A percentile compares a stretch with the other conserved stretches of the same genome.
Evolutionary conservation across 2,113 vertebrate species (phyloP).

Genomic region (Phaetusa simplex): DNA sequence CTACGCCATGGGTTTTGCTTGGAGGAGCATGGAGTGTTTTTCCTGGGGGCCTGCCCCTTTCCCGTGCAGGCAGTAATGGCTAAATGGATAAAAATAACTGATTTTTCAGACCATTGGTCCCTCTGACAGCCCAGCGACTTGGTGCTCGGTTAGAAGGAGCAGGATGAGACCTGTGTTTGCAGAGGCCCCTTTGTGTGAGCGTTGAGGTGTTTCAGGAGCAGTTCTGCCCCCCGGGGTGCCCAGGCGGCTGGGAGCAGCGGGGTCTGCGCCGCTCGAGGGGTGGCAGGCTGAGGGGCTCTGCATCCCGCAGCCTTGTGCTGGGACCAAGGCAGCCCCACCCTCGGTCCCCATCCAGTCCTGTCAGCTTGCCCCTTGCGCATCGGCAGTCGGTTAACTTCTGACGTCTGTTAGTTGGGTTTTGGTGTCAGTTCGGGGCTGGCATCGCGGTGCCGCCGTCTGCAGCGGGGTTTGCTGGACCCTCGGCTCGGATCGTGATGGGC

Average conservation of each 20-base stretch:
- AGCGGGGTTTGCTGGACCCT: background rate
- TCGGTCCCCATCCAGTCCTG: rapidly evolving
- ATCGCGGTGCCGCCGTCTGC: too few species aligned
- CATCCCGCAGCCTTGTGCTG: background rate
- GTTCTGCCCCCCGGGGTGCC: background rate
- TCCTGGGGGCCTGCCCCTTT: background rate
- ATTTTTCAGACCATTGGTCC: background rate
- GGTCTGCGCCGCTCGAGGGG: background rate
- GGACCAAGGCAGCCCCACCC: background rate
- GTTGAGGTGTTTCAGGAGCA: background rate
- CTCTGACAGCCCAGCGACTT: background rate
- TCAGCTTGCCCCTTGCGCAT: rapidly evolving
- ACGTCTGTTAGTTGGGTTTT: rapidly evolving
- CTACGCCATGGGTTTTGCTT: background rate
- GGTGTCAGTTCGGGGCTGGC: background rate
- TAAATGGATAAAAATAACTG: background rate
- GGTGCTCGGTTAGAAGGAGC: background rate
- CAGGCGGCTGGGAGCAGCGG: background rate
- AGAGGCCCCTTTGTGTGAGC: background rate
- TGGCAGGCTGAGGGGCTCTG: background rate
- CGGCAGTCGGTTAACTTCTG: rapidly evolving
- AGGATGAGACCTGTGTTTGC: background rate
- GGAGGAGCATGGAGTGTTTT: background rate
- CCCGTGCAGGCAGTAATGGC: background rate
- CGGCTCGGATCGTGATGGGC: rapidly evolving